Percentiles rank a stretch among this genome's conserved stretches.
These are phyloP conservation scores for Lasius platythorax DNA, from an alignment of 2,888 invertebrate species.

Conservation along the genomic window DNA sequence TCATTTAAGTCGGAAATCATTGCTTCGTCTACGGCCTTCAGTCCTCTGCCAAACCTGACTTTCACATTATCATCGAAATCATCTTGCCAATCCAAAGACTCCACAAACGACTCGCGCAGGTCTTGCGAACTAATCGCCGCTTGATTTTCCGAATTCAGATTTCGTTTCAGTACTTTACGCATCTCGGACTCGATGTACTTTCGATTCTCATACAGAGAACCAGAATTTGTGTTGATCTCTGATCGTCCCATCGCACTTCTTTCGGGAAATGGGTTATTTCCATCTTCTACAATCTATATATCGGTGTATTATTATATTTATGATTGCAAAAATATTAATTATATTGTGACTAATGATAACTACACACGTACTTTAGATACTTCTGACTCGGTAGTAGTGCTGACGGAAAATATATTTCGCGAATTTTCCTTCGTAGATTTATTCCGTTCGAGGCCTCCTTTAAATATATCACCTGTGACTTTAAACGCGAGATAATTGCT, in stretches of 20 bases:
- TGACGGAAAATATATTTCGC: conserved; percentile 20
- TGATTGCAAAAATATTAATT: neutral
- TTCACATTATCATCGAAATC: conserved; percentile 72
- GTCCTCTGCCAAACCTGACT: conserved; percentile 70
- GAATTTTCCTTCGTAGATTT: conserved; percentile 69
- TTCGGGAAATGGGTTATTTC: neutral
- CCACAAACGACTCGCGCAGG: conserved; percentile 77
- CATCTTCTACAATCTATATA: conserved; percentile 51
- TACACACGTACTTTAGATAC: conserved; percentile 65
- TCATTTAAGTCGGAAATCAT: neutral
- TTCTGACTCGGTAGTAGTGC: conserved; percentile 64
- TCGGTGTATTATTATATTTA: neutral
- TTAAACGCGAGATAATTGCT: conserved; percentile 78
- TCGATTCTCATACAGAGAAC: conserved; percentile 59
- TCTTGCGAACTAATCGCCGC: conserved; percentile 62
- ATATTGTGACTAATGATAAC: neutral
- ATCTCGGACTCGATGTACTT: conserved; percentile 52
- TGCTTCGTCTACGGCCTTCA: conserved; percentile 64
- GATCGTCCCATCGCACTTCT: conserved; percentile 28
- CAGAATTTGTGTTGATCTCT: conserved; percentile 61
- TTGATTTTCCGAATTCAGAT: conserved; percentile 56
- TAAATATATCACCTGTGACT: conserved; percentile 79
- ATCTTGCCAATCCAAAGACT: conserved; percentile 71
- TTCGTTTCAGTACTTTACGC: conserved; percentile 38
- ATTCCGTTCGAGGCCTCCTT: conserved; percentile 78